Base-by-base conservation (phyloP, 2,797 vertebrate species). In the Urophycis tenuis region DNA sequence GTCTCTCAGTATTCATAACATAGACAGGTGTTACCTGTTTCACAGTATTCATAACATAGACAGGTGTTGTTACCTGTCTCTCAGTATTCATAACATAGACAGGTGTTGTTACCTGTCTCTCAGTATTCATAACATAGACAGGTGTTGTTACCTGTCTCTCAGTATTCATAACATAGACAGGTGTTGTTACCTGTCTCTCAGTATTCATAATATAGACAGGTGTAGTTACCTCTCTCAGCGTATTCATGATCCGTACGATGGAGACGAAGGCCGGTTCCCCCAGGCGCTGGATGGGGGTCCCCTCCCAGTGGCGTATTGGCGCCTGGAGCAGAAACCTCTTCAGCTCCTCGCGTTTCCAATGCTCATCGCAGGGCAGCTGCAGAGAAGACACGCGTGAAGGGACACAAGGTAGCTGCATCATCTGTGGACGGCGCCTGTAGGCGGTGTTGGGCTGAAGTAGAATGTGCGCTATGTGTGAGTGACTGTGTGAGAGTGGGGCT, bases 271-370 rank as follows among this genome's bases (percentile, higher is more conserved):
- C 85, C 0, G 89, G 91, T 17, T 82, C 85, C 29, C 95, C 95
- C 92, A 95, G 92, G 86, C 95, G 95, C 77, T 94, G 94, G 22
- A 95, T 93, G 0, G 93, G 90, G 0, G 85, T 91, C 2, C 95
- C 95, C 79, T 96, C 94, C 93, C 94, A 94, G 33, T 92, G 87
- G 91, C 87, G 83, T 64, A 95, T 92, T 22, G 92, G 92, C 39
- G 87, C 89, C 11, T 90, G 88, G 2, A 90, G 75, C 74, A 95
- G 73, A 33, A 92, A 92, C 64, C 81, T 91, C 36, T 91, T 91
- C 71, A 95, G 85, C 75, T 95, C 94, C 35, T 92, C 92, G 88
- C 87, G 91, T 85, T 95, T 95, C 95, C 95, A 96, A 64, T 71
- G 82, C 77, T 95, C 91, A 81, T 95, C 89, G 82, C 94, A 95